phyloP scores from a whole-genome alignment of 23 tunicate species.

The Trididemnum miniatum region DNA sequence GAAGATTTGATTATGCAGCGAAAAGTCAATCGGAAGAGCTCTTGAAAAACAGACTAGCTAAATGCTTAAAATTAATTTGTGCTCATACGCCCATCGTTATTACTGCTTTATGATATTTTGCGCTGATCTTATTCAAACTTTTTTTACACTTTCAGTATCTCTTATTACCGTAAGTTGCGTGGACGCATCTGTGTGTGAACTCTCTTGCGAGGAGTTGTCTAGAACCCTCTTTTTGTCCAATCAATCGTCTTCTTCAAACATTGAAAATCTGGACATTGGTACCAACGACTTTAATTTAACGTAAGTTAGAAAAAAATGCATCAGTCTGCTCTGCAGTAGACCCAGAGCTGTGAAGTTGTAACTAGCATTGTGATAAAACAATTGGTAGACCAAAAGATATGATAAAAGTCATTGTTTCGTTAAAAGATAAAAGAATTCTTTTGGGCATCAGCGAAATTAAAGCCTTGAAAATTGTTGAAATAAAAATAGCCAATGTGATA shows the following conservation, averaged over 20 bases:
- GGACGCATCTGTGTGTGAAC: neutral
- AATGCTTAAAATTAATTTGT: too few relatives aligned
- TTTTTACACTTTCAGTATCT: neutral
- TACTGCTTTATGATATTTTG: neutral
- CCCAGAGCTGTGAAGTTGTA: too few relatives aligned
- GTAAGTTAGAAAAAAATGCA: too few relatives aligned
- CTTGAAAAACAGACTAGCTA: neutral
- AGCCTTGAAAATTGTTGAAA: too few relatives aligned
- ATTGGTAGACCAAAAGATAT: too few relatives aligned
- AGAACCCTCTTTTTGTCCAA: neutral
- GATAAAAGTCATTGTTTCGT: neutral
- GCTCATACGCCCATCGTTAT: too few relatives aligned
- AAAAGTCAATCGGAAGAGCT: neutral
- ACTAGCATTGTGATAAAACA: too few relatives aligned
- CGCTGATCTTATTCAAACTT: neutral
- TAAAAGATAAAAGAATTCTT: too few relatives aligned
- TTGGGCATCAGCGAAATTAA: too few relatives aligned
- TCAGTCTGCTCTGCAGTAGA: too few relatives aligned
- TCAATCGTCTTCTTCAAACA: neutral
- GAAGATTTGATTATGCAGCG: neutral
- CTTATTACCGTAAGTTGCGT: neutral
- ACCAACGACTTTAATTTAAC: neutral
- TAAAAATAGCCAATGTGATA: too few relatives aligned
- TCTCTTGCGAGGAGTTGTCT: neutral
- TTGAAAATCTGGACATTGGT: neutral